Conservation (phyloP, 2,113 vertebrate species). For the Amblyopsis rosae region DNA sequence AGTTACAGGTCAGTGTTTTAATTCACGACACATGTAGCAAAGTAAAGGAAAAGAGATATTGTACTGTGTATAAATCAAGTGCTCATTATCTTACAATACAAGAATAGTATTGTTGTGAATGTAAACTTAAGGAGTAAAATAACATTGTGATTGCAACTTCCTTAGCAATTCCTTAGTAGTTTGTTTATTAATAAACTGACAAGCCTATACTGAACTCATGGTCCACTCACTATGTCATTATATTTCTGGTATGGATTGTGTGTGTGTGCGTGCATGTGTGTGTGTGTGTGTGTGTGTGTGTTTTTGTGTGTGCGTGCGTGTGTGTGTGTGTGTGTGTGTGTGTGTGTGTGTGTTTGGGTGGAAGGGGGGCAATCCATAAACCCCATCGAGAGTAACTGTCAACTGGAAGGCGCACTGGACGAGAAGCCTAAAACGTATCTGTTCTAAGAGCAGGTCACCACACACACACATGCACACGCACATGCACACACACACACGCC, state of each 20-base stretch:
- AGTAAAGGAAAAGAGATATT: too few species aligned
- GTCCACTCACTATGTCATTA: too few species aligned
- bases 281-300: not conserved
- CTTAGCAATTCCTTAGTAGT: too few species aligned
- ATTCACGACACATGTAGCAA: too few species aligned
- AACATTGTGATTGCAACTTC: too few species aligned
- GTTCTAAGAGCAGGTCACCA: constrained; percentile 78
- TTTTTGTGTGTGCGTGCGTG: not conserved
- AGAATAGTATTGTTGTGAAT: too few species aligned
- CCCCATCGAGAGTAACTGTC: constrained; percentile 67
- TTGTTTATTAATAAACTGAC: too few species aligned
- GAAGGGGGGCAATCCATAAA: constrained; percentile 66
- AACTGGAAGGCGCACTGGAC: constrained; percentile 69
- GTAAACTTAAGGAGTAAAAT: too few species aligned
- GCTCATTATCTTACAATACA: too few species aligned
- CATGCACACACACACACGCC: constrained; percentile 14
- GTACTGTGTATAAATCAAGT: too few species aligned
- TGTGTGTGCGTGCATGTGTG: not conserved
- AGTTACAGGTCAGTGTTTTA: too few species aligned
- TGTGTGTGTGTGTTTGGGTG: not conserved
- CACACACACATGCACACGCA: constrained; percentile 25
- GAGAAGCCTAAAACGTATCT: constrained; percentile 63
- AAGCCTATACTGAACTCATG: too few species aligned
- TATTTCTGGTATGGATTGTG: not conserved
- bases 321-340: not conserved